These are phyloP conservation scores for Neodiprion lecontei DNA, from an alignment of 1,140 invertebrate genomes.

Conservation along the genomic window DNA sequence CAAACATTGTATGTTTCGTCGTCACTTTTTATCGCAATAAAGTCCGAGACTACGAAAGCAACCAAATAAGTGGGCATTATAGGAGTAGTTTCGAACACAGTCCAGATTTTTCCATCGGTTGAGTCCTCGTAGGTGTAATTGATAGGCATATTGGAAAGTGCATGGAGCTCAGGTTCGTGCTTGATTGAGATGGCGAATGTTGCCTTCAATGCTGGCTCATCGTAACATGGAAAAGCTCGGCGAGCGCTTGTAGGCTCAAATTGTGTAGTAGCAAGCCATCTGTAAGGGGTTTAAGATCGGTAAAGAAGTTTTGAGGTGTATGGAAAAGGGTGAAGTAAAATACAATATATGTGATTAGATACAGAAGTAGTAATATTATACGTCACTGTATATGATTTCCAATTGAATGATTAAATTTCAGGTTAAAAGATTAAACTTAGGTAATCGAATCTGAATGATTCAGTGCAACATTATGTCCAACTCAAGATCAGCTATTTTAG, in stretches of 20 bases:
- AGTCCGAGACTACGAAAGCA: conserved; percentile 77
- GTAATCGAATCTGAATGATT: no score
- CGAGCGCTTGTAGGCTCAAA: conserved; percentile 75
- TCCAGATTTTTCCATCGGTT: conserved; percentile 11
- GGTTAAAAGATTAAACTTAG: no score
- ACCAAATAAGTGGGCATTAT: conserved; percentile 80
- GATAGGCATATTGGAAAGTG: conserved; percentile 61
- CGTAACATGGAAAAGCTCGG: conserved; percentile 76
- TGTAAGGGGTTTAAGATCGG: conserved; percentile 22
- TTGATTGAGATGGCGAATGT: conserved; percentile 62
- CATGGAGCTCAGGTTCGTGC: conserved; percentile 44
- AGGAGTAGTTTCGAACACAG: conserved; percentile 35
- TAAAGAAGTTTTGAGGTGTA: no score
- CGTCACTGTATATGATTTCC: no score
- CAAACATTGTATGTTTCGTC: conserved; percentile 46
- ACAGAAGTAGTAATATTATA: no score
- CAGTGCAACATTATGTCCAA: no score
- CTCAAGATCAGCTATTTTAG: no score
- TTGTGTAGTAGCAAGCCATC: conserved; percentile 66
- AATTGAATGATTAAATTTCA: no score
- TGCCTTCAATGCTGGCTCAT: conserved; percentile 72
- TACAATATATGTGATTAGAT: background rate
- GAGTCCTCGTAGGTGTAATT: conserved; percentile 24
- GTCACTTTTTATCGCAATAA: conserved; percentile 38
- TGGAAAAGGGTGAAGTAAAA: no score